Base-by-base conservation (phyloP, 2,888 invertebrate genomes). In the Pandemis cinnamomeana region DNA sequence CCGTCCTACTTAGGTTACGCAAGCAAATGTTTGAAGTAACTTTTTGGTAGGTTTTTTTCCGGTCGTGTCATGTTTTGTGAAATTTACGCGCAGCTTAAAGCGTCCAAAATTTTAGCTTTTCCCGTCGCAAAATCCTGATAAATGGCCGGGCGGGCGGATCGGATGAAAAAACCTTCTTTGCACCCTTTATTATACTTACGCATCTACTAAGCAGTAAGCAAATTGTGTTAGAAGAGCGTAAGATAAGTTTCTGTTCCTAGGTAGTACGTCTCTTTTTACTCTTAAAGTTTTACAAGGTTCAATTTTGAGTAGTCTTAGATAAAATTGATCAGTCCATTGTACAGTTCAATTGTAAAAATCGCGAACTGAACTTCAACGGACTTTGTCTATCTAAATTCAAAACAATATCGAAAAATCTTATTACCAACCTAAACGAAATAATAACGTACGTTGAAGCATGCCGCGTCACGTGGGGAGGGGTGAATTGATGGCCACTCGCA, bases 51-150 rank as follows among this genome's bases (percentile, higher is more conserved):
- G 78, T 83, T 87, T 89, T 91, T 90, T 91, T 89, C 85, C 87
- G 85, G 83, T 80, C 81, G 84, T 89, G 92, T 93, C 93, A 93
- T 93, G 92, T 94, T 93, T 89, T 89, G 87, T 82, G 81, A 91
- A 94, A 94, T 94, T 94, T 94, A 94, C 91, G 90, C 84, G 83
- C 90, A 87, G 93, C 93, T 94, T 94, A 94, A 89, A 92, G 86
- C 93, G 91, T 91, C 92, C 90, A 93, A 94, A 94, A 93, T 92
- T 94, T 94, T 94, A 94, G 95, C 95, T 94, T 94, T 91, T 94
- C 93, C 94, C 95, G 93, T 95, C 95, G 91, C 94, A 95, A 93
- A 95, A 95, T 95, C 95, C 95, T 95, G 95, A 95, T 95, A 95
- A 94, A 95, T 95, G 95, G 89, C 84, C 84, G 85, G 88, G 79